phyloP scores from a whole-genome alignment of 37 sponge, comb jelly and placozoan genomes.

The Chondrilla cf. caribensis region DNA sequence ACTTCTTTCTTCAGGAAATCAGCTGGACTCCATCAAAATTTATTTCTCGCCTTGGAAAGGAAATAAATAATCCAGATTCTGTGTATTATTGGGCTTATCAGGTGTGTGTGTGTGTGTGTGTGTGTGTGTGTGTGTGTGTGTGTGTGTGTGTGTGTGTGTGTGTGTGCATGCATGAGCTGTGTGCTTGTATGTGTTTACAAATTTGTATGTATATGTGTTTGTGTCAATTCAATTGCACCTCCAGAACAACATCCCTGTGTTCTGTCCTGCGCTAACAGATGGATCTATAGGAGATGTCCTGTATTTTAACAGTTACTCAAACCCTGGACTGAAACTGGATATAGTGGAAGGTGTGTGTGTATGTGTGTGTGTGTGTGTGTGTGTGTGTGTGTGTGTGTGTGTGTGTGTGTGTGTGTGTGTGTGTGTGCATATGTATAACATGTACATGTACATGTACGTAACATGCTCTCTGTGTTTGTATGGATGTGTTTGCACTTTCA shows the following conservation, averaged over 20 bases:
- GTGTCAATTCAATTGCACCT: not conserved
- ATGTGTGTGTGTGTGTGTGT: not conserved
- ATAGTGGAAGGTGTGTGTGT: conserved; percentile 76
- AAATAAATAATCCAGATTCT: conserved; percentile 86
- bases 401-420: not conserved
- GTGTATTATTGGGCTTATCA: conserved; percentile 97
- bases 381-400: not conserved
- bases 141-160: conserved; percentile 27
- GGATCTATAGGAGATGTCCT: conserved; percentile 96
- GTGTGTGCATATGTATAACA: not conserved
- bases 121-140: conserved; percentile 16
- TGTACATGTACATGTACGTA: not conserved
- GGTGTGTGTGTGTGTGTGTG: conserved; percentile 33
- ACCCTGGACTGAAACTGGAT: conserved; percentile 90
- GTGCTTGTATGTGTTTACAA: not conserved
- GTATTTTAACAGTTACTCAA: conserved; percentile 88
- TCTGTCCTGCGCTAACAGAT: conserved; percentile 97
- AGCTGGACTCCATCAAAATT: conserved; percentile 94
- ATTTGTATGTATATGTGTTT: not conserved
- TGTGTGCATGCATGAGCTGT: not conserved
- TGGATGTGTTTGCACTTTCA: not conserved
- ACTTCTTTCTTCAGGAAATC: conserved; percentile 43
- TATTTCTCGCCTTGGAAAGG: conserved; percentile 83
- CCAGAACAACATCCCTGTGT: conserved; percentile 97
- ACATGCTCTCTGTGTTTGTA: not conserved